Conservation (phyloP, 2,888 invertebrate species). For the Eupithecia centaureata region DNA sequence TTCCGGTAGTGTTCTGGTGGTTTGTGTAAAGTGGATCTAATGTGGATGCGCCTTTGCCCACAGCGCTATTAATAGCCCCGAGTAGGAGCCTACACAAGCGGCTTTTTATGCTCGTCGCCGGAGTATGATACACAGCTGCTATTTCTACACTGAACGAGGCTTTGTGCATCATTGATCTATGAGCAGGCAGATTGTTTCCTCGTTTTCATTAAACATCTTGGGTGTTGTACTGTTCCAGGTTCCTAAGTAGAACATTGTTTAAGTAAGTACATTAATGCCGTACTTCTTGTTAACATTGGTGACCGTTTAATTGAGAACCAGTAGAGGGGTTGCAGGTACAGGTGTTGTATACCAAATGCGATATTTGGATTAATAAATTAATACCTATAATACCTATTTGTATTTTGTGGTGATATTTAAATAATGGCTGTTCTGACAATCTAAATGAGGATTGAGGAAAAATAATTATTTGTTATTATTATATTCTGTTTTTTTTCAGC, state of each 20-base stretch:
- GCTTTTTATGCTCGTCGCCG: conserved; percentile 36
- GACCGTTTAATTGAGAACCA: background rate
- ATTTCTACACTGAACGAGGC: conserved; percentile 33
- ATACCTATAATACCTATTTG: too few species aligned
- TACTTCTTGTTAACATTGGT: background rate
- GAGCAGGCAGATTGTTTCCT: conserved; percentile 3
- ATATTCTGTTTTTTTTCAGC: background rate
- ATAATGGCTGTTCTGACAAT: background rate
- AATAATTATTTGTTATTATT: background rate
- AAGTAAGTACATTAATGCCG: background rate
- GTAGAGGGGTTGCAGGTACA: background rate
- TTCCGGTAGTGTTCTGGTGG: conserved; percentile 8
- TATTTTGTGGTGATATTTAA: background rate
- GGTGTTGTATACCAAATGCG: background rate
- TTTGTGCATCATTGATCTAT: conserved; percentile 16
- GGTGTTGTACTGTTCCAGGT: background rate
- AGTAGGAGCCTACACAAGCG: conserved; percentile 31
- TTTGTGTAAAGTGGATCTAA: conserved; percentile 16
- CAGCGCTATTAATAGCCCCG: conserved; percentile 32
- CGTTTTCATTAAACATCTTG: conserved; percentile 1
- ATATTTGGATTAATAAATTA: too few species aligned
- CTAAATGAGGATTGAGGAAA: background rate
- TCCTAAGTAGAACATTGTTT: background rate
- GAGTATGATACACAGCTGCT: conserved; percentile 30
- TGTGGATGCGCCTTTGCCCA: conserved; percentile 6